Conservation (phyloP, 2,888 invertebrate species). For the Drosophila mimetica region DNA sequence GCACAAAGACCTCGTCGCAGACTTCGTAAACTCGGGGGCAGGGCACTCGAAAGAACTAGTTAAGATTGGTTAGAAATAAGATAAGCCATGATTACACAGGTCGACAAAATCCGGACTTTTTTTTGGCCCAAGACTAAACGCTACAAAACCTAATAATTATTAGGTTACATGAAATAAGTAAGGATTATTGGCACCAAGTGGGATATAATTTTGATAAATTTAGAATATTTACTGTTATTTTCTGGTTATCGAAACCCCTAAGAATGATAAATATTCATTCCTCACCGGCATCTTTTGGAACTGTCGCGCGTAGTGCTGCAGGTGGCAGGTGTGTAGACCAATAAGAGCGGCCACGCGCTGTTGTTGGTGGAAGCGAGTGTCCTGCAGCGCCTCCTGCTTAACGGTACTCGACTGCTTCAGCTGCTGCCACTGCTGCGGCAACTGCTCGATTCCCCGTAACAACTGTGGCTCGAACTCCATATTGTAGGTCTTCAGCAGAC, state of each 20-base stretch:
- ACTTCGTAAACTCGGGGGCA: constrained; percentile 89
- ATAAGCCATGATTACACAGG: not conserved
- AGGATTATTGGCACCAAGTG: no score
- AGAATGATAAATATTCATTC: not conserved
- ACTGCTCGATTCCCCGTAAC: constrained; percentile 91
- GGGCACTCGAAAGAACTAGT: constrained; percentile 87
- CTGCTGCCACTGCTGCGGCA: constrained; percentile 95
- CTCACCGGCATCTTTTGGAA: constrained; percentile 86
- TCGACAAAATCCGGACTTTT: no score
- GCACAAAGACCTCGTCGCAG: constrained; percentile 89
- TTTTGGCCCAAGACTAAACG: no score
- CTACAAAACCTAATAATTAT: no score
- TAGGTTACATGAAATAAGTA: no score
- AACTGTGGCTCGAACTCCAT: constrained; percentile 93
- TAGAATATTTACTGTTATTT: no score
- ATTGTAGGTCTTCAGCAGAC: constrained; percentile 92
- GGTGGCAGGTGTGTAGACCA: constrained; percentile 91
- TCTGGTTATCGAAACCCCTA: no score
- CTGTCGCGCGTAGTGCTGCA: constrained; percentile 90
- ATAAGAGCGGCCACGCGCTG: constrained; percentile 93
- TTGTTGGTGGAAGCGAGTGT: constrained; percentile 94
- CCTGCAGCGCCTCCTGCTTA: constrained; percentile 93
- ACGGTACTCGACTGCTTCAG: constrained; percentile 93
- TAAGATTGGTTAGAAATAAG: not conserved
- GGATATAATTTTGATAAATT: no score